Conservation (phyloP, 2,113 vertebrate species). For the Mesoclemmys tuberculata region DNA sequence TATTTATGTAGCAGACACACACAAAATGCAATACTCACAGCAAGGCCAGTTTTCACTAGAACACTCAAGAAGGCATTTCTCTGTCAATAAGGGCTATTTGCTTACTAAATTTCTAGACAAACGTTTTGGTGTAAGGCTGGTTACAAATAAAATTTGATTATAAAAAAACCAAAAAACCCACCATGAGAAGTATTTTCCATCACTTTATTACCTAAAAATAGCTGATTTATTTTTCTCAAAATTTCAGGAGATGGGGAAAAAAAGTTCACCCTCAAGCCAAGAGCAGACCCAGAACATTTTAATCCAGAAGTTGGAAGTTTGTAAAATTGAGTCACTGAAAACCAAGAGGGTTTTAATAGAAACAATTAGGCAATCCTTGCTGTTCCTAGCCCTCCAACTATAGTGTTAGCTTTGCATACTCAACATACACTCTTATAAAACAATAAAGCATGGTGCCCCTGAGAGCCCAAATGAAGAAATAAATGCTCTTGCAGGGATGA, state of each 20-base stretch:
- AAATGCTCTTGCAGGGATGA: not conserved
- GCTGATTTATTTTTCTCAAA: not conserved
- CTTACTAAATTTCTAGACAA: rapidly evolving
- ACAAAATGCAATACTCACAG: not conserved
- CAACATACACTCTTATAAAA: not conserved
- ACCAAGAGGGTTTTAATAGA: not conserved
- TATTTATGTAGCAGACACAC: rapidly evolving
- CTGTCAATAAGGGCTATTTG: not conserved
- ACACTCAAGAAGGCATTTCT: conserved; percentile 47
- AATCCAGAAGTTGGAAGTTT: not conserved
- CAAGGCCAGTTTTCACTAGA: not conserved
- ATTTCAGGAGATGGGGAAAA: not conserved
- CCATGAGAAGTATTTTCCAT: no score
- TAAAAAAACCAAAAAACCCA: rapidly evolving
- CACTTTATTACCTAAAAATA: not conserved
- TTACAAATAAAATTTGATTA: rapidly evolving
- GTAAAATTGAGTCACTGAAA: not conserved
- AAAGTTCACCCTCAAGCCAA: not conserved
- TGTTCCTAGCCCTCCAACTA: not conserved
- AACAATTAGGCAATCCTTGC: not conserved
- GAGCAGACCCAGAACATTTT: not conserved
- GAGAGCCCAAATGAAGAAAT: not conserved
- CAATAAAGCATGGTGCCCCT: not conserved
- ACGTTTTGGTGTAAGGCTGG: not conserved
- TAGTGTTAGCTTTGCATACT: not conserved